Base-by-base conservation (phyloP, 2,888 invertebrate genomes). In the Chromoteleia sp. region DNA sequence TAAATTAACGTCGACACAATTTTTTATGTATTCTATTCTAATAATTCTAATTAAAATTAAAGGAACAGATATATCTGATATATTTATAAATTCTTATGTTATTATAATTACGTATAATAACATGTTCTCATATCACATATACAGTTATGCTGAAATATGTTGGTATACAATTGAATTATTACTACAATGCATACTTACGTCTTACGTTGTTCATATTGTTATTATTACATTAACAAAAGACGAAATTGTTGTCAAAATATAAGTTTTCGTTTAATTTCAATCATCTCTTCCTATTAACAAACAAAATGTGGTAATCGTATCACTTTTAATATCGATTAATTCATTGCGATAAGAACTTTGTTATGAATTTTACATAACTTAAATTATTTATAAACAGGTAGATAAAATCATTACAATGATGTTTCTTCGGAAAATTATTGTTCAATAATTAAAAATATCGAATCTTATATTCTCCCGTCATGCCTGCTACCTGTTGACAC, bases 141-240 rank as follows among this genome's bases (percentile, higher is more conserved):
- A 67, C 67, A 52, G 50, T 65, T 65, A 65, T 8, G 0, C 4
- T 15, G 30, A 30, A 56, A 41, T 14, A 7, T 10, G 7, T 10
- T 33, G 10, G 7, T 33, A 33, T 10, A 33, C 25, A 25, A 25
- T 25, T 25, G 0, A 25, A 10, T 21, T n/a, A 36, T 29, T 17
- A 17, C 6, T 17, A 58, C 17, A 17, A 17, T 12, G n/a, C 8
- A 48, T 41, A 74, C 74, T 74, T 39, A 74, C 74, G 54, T 65
- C 74, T 54, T 0, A 74, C 56, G 56, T 17, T 63, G 33, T 65
- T 74, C 74, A 74, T 74, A 14, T 36, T 71, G 36, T 6, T 52
- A 39, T 14, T 41, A 14, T 41, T 4, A 12, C 14, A 41, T 14
- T 41, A 15, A 12, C 39, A 14, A 14, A 14, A 41, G 5, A 14